These are phyloP conservation scores for Halcyon smyrnensis DNA, from an alignment of 2,797 vertebrate genomes.

Conservation along the genomic window DNA sequence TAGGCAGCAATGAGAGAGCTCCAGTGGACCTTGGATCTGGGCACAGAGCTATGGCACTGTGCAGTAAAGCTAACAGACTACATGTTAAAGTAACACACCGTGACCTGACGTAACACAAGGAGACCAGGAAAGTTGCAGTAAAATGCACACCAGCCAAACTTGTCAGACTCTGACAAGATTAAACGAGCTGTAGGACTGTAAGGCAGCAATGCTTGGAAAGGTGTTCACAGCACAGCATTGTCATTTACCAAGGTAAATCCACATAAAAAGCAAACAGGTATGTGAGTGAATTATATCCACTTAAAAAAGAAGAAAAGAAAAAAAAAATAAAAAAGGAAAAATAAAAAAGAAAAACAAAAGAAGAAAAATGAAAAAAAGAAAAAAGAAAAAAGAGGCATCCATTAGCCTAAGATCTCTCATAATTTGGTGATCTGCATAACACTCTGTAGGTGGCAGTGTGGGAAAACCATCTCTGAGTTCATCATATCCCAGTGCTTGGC, in stretches of 20 bases:
- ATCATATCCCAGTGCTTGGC: not conserved
- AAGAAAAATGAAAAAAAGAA: not conserved
- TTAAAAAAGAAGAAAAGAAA: not conserved
- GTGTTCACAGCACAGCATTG: not conserved
- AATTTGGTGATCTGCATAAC: not conserved
- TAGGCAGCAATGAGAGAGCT: not conserved
- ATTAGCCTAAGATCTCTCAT: not conserved
- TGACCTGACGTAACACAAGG: not conserved
- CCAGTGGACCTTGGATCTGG: not conserved
- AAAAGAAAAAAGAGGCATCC: not conserved
- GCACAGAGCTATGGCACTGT: not conserved
- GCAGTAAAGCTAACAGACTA: not conserved
- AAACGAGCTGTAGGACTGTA: not conserved
- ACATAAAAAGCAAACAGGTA: not conserved
- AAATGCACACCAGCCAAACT: not conserved
- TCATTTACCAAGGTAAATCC: not conserved
- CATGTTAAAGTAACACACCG: not conserved
- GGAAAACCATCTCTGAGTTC: not conserved
- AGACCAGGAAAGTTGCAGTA: not conserved
- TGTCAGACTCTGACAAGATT: not conserved
- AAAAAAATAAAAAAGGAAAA: not conserved
- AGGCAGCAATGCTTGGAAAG: not conserved
- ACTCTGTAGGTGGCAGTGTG: slow-evolving; percentile 68
- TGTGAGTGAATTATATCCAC: rapidly evolving
- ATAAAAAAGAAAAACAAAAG: not conserved